A percentile compares a stretch with the other conserved stretches of the same genome.
Evolutionary conservation across 1,140 invertebrate species (phyloP).

Genomic region (Pseudomyrmex dendroicus): DNA sequence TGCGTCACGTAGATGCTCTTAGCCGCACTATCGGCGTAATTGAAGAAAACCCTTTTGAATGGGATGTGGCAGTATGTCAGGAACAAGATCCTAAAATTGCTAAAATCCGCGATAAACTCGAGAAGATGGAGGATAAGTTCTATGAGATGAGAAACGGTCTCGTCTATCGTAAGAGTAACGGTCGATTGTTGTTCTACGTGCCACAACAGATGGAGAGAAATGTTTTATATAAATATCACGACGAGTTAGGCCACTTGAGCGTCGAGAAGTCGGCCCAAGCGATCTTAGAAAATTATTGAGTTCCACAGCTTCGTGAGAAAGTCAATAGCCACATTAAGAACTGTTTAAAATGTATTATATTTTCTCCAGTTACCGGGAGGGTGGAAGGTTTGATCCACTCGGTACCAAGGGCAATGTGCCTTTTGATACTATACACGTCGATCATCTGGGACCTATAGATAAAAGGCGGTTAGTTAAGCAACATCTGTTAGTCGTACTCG

Average conservation of each 20-base stretch:
- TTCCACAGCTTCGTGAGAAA: background rate
- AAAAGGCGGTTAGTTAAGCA: background rate
- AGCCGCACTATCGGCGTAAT: background rate
- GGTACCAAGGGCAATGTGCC: background rate
- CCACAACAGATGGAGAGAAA: background rate
- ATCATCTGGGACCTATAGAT: background rate
- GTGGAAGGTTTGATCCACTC: background rate
- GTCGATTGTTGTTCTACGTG: slow-evolving; percentile 19
- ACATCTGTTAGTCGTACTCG: background rate
- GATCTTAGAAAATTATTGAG: background rate
- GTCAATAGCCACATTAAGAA: background rate
- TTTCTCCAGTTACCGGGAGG: background rate
- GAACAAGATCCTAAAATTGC: background rate
- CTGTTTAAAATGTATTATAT: slow-evolving; percentile 17
- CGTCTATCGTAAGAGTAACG: background rate
- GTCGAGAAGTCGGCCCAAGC: background rate
- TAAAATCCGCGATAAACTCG: background rate
- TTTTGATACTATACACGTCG: background rate
- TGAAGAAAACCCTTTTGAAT: slow-evolving; percentile 6
- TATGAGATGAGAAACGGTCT: slow-evolving; percentile 22
- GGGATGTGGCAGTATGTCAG: background rate
- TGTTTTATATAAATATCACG: background rate
- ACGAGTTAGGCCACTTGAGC: slow-evolving; percentile 4
- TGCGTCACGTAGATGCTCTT: slow-evolving; percentile 17
- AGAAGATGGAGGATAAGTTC: background rate